Percentiles rank a stretch among this genome's conserved stretches.
Conservation (phyloP, 2,888 invertebrate genomes). For the Torymus texanus region DNA sequence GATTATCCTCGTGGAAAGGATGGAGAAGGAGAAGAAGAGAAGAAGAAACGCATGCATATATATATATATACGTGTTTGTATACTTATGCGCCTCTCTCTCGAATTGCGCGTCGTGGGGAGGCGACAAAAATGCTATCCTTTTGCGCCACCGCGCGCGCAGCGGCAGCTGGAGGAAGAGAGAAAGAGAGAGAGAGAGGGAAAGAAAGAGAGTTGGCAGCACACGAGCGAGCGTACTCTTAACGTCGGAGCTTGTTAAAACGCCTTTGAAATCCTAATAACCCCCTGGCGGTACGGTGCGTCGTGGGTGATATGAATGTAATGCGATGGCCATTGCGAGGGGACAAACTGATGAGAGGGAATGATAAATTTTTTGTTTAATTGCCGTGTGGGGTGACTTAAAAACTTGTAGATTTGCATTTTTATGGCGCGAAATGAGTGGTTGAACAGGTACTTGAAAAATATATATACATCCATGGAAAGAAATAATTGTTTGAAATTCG, state of each 20-base stretch:
- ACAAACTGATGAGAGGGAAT: background rate
- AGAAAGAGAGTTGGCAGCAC: too few relatives aligned
- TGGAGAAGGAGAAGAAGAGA: background rate
- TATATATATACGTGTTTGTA: too few relatives aligned
- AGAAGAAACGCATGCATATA: background rate
- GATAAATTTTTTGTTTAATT: slow-evolving; percentile 40
- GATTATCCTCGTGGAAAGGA: slow-evolving; percentile 15
- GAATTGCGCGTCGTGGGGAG: slow-evolving; percentile 9
- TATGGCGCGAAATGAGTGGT: background rate
- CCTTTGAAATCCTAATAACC: slow-evolving; percentile 38
- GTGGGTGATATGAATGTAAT: background rate
- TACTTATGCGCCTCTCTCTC: background rate
- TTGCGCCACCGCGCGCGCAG: too few relatives aligned
- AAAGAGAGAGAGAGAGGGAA: too few relatives aligned
- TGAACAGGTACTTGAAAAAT: background rate
- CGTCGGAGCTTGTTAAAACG: slow-evolving; percentile 39
- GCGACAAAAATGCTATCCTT: slow-evolving; percentile 23
- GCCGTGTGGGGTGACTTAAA: background rate
- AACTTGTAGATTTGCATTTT: slow-evolving; percentile 2
- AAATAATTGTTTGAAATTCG: too few relatives aligned
- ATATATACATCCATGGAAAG: background rate
- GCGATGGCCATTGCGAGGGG: too few relatives aligned
- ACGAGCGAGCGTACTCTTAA: slow-evolving; percentile 15
- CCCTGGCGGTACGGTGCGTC: background rate
- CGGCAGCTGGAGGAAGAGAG: too few relatives aligned